These are phyloP conservation scores for Sitophilus oryzae DNA, from an alignment of 1,140 invertebrate genomes.

Conservation along the genomic window DNA sequence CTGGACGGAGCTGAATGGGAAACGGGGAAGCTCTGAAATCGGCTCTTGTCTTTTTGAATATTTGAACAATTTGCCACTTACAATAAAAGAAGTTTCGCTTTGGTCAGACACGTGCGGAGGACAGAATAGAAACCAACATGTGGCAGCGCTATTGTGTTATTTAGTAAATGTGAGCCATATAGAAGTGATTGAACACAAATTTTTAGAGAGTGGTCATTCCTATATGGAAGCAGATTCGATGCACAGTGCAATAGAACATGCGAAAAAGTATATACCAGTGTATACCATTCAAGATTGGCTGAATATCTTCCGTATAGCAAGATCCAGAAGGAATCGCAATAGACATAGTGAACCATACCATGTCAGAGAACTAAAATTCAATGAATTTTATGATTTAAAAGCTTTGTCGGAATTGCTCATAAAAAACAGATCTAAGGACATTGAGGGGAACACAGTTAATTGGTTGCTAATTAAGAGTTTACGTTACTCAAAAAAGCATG, in stretches of 20 bases:
- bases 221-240: slow-evolving; percentile 14
- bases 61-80: background rate
- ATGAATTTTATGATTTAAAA: slow-evolving; percentile 16
- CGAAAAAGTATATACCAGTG: slow-evolving; percentile 10
- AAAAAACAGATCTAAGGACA: slow-evolving; percentile 11
- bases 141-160: background rate
- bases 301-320: too few species aligned
- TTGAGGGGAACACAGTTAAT: background rate
- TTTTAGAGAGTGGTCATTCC: slow-evolving; percentile 6
- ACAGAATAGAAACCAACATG: background rate
- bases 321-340: too few species aligned
- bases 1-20: background rate
- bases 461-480: too few species aligned
- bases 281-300: slow-evolving; percentile 12
- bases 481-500: too few species aligned
- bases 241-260: slow-evolving; percentile 10
- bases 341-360: too few species aligned
- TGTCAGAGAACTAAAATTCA: too few species aligned
- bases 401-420: background rate
- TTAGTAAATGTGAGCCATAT: background rate
- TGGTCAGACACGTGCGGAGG: slow-evolving; percentile 1
- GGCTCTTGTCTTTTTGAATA: background rate
- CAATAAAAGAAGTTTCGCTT: background rate
- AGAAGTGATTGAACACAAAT: slow-evolving; percentile 7
- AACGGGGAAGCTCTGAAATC: background rate